A percentile compares a stretch with the other conserved stretches of the same genome.
These are phyloP conservation scores for Agonopterix arenella DNA, from an alignment of 2,888 invertebrate species.

Conservation along the genomic window DNA sequence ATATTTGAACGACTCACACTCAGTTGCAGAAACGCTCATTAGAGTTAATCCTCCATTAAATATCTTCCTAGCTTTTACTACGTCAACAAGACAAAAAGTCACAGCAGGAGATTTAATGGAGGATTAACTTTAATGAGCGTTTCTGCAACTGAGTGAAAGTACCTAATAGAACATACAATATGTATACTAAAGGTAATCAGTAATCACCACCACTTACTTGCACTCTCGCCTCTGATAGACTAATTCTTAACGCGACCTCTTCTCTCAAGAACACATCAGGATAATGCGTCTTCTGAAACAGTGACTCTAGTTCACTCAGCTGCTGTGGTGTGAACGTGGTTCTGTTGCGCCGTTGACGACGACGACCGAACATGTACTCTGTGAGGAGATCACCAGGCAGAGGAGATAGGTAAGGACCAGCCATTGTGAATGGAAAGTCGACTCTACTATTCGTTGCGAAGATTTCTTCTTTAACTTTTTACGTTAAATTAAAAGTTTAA, in stretches of 20 bases:
- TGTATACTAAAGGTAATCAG: background rate
- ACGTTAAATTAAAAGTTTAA: too few species aligned
- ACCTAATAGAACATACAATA: too few species aligned
- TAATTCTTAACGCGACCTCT: conserved; percentile 93
- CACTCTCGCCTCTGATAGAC: conserved; percentile 93
- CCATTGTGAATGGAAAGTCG: conserved; percentile 71
- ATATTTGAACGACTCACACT: too few species aligned
- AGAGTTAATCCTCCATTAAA: too few species aligned
- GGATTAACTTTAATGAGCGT: too few species aligned
- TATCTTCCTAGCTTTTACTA: too few species aligned
- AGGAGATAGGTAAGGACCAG: conserved; percentile 91
- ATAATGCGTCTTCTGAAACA: conserved; percentile 96
- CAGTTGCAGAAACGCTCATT: too few species aligned
- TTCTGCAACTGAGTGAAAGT: too few species aligned
- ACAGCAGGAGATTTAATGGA: too few species aligned
- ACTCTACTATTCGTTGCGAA: too few species aligned
- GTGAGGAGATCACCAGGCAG: conserved; percentile 92
- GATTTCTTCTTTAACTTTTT: too few species aligned
- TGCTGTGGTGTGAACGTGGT: conserved; percentile 97
- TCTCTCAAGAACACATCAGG: conserved; percentile 93
- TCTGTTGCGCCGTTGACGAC: conserved; percentile 91
- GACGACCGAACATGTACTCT: conserved; percentile 94
- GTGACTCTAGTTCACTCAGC: conserved; percentile 91
- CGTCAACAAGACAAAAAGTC: too few species aligned
- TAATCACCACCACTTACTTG: conserved; percentile 78